Percentiles rank a stretch among this genome's conserved stretches.
These are phyloP conservation scores for Linyphia triangularis DNA, from an alignment of 2,888 invertebrate genomes.

Conservation along the genomic window DNA sequence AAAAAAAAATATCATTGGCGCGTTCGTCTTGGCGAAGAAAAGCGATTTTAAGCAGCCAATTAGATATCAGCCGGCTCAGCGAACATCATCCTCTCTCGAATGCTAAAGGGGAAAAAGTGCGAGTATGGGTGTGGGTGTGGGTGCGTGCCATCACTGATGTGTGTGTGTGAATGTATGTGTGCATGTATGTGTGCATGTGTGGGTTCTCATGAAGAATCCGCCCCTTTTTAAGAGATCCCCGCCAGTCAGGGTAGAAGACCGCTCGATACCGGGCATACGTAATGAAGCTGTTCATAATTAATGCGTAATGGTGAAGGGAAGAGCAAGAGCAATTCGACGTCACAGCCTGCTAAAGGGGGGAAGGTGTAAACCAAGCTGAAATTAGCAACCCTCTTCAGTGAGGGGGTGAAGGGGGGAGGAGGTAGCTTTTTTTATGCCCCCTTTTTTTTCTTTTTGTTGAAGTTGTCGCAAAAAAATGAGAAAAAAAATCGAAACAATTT, in stretches of 20 bases:
- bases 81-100: constrained; percentile 50
- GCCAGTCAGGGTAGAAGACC: constrained; percentile 70
- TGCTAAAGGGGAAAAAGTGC: constrained; percentile 71
- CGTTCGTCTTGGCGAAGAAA: constrained; percentile 70
- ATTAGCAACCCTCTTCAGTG: constrained; percentile 71
- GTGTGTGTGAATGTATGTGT: constrained; percentile 60
- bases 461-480: constrained; percentile 53
- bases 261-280: constrained; percentile 75
- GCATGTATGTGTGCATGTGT: constrained; percentile 46
- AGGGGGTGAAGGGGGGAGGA: constrained; percentile 59
- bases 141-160: constrained; percentile 66
- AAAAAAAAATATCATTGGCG: constrained; percentile 44
- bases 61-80: constrained; percentile 65
- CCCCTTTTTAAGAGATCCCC: constrained; percentile 75
- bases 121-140: constrained; percentile 33
- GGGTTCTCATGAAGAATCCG: constrained; percentile 72
- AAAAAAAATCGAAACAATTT: constrained; percentile 72
- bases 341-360: constrained; percentile 67
- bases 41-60: constrained; percentile 71
- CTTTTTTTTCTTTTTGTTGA: constrained; percentile 64
- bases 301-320: constrained; percentile 75
- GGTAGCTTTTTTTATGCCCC: constrained; percentile 50
- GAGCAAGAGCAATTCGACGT: constrained; percentile 74
- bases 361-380: constrained; percentile 75
- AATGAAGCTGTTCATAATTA: constrained; percentile 76